Evolutionary conservation across 2,797 vertebrate species (phyloP).

Genomic region (Epinephelus awoara): DNA sequence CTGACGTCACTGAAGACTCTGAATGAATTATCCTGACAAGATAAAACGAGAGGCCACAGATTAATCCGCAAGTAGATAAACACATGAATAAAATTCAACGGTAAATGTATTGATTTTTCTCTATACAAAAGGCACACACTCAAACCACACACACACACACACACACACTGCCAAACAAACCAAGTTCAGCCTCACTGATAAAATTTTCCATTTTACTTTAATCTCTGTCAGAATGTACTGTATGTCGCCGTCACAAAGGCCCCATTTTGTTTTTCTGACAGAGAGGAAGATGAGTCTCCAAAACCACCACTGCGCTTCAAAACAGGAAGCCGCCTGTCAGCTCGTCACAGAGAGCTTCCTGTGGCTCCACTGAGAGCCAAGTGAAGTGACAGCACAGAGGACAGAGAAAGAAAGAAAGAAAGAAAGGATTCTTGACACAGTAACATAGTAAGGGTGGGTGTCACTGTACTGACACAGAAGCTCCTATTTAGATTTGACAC

Average conservation of each 20-base stretch:
- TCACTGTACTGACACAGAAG: background rate
- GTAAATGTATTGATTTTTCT: constrained; percentile 28
- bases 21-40: constrained; percentile 44
- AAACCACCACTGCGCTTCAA: constrained; percentile 65
- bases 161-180: background rate
- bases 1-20: constrained; percentile 32
- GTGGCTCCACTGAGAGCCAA: constrained; percentile 55
- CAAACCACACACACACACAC: background rate
- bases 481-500: no score
- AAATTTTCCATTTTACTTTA: constrained; percentile 18
- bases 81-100: constrained; percentile 8
- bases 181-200: constrained; percentile 10
- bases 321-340: constrained; percentile 79
- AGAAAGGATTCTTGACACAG: background rate
- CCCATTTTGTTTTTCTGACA: constrained; percentile 41
- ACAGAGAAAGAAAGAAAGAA: background rate
- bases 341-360: constrained; percentile 69
- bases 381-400: constrained; percentile 31
- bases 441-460: background rate
- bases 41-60: constrained; percentile 28
- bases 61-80: constrained; percentile 9
- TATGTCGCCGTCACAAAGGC: constrained; percentile 13
- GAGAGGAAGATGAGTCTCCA: constrained; percentile 46
- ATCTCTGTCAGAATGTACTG: constrained; percentile 12
- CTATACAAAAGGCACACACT: background rate